Conservation (phyloP, 92 coral and sea anemone genomes). For the Montipora capitata region DNA sequence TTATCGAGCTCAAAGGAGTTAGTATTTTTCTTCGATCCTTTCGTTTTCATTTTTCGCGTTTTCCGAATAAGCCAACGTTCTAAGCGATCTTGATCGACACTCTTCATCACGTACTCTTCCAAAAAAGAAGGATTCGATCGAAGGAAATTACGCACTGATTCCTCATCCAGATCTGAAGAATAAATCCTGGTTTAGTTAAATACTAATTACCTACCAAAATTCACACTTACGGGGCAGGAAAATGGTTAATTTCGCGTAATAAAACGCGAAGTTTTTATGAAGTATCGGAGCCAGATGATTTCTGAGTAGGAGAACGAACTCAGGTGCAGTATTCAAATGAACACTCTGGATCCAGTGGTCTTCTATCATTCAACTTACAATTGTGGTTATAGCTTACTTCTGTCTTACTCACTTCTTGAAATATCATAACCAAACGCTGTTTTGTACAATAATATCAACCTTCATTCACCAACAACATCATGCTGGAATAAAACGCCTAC, state of each 20-base stretch:
- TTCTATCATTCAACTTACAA: no score
- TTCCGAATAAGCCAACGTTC: slow-evolving; percentile 97
- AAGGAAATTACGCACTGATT: slow-evolving; percentile 82
- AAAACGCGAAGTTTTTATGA: not conserved
- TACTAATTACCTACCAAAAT: not conserved
- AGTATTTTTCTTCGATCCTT: slow-evolving; percentile 55
- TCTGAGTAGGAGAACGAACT: not conserved
- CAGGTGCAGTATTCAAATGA: no score
- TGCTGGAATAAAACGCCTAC: not conserved
- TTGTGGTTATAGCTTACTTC: not conserved
- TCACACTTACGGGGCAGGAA: not conserved
- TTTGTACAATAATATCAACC: no score
- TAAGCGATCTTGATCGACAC: slow-evolving; percentile 91
- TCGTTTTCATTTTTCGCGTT: slow-evolving; percentile 92
- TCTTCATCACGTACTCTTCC: slow-evolving; percentile 94
- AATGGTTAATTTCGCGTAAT: slow-evolving; percentile 10
- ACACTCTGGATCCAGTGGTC: no score
- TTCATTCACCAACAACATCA: no score
- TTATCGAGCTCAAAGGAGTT: slow-evolving; percentile 77
- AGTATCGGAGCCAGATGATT: not conserved
- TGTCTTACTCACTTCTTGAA: not conserved
- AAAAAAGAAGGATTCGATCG: slow-evolving; percentile 91
- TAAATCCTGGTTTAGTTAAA: not conserved
- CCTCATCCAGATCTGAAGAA: slow-evolving; percentile 83
- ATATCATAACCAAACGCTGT: no score